Conservation (phyloP, 2,888 invertebrate genomes). For the Cantharis nigra region DNA sequence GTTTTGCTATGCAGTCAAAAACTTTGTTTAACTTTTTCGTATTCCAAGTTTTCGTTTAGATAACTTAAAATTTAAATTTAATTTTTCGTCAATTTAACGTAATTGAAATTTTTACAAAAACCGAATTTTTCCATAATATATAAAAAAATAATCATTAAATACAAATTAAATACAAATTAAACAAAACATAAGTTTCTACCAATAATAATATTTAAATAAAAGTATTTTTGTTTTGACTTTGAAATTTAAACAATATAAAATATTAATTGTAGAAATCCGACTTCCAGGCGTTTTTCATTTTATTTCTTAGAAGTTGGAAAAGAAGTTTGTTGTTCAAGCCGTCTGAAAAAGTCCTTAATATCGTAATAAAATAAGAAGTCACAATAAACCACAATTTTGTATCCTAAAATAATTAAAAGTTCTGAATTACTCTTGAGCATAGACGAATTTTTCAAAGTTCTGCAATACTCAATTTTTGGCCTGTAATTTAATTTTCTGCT, state of each 20-base stretch:
- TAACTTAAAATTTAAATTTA: conserved; percentile 17
- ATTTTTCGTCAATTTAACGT: conserved; percentile 12
- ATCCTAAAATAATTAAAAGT: neutral
- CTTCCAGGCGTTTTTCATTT: neutral
- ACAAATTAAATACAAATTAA: no score
- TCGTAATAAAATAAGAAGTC: neutral
- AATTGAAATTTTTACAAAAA: neutral
- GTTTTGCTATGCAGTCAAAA: conserved; percentile 9
- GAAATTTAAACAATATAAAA: neutral
- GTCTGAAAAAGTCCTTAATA: neutral
- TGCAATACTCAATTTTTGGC: neutral
- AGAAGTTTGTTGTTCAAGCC: neutral
- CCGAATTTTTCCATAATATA: neutral
- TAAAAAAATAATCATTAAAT: no score
- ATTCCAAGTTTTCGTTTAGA: conserved; percentile 2
- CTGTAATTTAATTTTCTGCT: neutral
- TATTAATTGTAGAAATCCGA: neutral
- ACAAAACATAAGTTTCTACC: neutral
- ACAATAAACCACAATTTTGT: neutral
- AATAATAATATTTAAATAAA: no score
- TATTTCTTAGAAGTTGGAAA: neutral
- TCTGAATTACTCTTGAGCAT: neutral
- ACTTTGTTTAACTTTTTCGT: conserved; percentile 9
- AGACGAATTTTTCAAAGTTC: neutral
- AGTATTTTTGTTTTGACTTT: neutral